phyloP scores from a whole-genome alignment of 2,113 vertebrate genomes.

The Gasterosteus aculeatus region DNA sequence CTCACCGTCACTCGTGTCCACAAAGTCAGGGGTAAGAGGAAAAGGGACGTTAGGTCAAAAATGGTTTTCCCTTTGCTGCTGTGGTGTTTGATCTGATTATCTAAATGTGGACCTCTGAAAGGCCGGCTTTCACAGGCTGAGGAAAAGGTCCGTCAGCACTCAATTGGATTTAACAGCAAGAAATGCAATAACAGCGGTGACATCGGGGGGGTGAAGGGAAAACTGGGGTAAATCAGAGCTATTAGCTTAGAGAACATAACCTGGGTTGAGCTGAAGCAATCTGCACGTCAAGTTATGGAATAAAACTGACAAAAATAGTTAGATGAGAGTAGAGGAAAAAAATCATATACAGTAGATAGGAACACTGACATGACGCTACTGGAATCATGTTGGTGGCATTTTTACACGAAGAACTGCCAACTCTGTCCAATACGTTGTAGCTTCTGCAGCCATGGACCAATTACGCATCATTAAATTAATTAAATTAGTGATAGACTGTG shows the following conservation, averaged over 20 bases:
- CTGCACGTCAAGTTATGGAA: not conserved
- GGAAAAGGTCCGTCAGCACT: constrained; percentile 16
- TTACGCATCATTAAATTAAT: not conserved
- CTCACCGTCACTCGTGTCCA: constrained; percentile 12
- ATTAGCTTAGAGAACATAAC: constrained; percentile 5
- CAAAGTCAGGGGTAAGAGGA: constrained; percentile 17
- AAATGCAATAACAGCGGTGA: constrained; percentile 39
- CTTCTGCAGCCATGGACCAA: too few relatives aligned
- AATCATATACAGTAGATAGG: not conserved
- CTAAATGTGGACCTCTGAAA: constrained; percentile 33
- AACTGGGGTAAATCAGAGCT: constrained; percentile 10
- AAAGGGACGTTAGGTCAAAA: constrained; percentile 21
- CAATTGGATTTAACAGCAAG: constrained; percentile 20
- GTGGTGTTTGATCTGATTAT: constrained; percentile 50
- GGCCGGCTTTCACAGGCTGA: constrained; percentile 16
- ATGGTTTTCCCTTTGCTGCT: constrained; percentile 23
- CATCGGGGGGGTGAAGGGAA: not conserved
- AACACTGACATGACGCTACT: not conserved
- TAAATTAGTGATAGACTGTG: not conserved
- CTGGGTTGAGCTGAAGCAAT: not conserved
- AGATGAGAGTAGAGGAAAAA: not conserved
- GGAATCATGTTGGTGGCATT: not conserved
- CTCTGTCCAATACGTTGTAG: not conserved
- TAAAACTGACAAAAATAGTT: not conserved
- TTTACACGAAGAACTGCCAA: not conserved